Percentiles rank a stretch among this genome's conserved stretches.
Conservation (phyloP, 2,888 invertebrate genomes). For the Eremobia ochroleuca region DNA sequence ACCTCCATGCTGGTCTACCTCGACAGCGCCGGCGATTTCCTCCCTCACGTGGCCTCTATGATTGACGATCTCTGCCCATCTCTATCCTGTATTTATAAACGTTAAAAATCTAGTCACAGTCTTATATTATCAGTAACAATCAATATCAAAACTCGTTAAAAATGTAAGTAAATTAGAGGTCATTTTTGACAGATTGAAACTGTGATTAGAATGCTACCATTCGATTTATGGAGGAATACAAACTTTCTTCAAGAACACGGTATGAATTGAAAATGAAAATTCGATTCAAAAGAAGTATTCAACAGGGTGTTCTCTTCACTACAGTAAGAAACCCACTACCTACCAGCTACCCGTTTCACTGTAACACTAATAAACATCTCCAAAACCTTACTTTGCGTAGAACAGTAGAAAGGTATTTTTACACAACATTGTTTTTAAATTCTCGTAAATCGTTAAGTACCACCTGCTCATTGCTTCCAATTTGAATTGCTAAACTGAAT, state of each 20-base stretch:
- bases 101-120: not conserved
- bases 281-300: not conserved
- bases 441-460: constrained; percentile 59
- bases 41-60: not conserved
- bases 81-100: not conserved
- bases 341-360: not conserved
- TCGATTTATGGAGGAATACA: not conserved
- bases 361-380: constrained; percentile 15
- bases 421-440: constrained; percentile 60
- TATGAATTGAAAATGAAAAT: not conserved
- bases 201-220: not conserved
- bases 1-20: not conserved
- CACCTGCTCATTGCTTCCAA: constrained; percentile 63
- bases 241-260: not conserved
- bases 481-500: constrained; percentile 67
- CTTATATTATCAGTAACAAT: not conserved
- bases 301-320: not conserved
- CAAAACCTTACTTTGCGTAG: constrained; percentile 7
- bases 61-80: not conserved
- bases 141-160: not conserved
- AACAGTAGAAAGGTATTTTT: constrained; percentile 47
- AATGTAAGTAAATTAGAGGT: not conserved
- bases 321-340: not conserved
- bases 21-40: not conserved
- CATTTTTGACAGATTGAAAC: not conserved